Conservation (phyloP, 2,888 invertebrate genomes). For the Leptinotarsa rubiginosa region DNA sequence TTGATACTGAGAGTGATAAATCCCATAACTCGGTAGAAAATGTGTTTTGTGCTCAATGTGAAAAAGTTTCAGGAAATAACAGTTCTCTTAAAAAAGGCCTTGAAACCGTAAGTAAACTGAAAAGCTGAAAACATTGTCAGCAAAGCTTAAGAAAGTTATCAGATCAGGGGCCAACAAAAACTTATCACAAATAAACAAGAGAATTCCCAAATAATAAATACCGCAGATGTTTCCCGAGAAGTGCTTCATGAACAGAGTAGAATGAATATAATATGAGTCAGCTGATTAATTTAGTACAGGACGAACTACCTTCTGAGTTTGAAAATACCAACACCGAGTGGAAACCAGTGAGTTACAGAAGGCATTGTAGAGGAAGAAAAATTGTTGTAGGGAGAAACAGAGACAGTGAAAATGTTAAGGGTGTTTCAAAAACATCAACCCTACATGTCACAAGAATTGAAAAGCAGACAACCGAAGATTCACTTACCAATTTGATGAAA, state of each 20-base stretch:
- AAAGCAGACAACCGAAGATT: too few species aligned
- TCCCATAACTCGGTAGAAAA: neutral
- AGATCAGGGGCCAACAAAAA: conserved; percentile 15
- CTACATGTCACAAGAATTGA: too few species aligned
- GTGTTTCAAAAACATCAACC: too few species aligned
- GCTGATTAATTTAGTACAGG: too few species aligned
- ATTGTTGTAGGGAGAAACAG: conserved; percentile 23
- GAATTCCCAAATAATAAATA: conserved; percentile 24
- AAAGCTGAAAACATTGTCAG: conserved; percentile 24
- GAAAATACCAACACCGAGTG: too few species aligned
- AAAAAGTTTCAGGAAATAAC: conserved; percentile 14
- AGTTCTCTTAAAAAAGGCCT: conserved; percentile 14
- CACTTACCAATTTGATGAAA: too few species aligned
- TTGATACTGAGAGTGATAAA: too few species aligned
- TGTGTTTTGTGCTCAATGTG: conserved; percentile 19
- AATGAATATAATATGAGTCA: too few species aligned
- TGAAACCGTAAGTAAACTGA: neutral
- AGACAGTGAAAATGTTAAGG: conserved; percentile 24
- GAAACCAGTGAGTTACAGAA: conserved; percentile 7
- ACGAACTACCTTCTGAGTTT: too few species aligned
- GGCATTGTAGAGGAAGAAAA: conserved; percentile 22
- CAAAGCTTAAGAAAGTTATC: conserved; percentile 19
- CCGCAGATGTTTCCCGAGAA: conserved; percentile 21
- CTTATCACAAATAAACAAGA: conserved; percentile 15
- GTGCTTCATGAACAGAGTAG: conserved; percentile 23